Base-by-base conservation (phyloP, 2,797 vertebrate genomes). In the Dipus sagitta region DNA sequence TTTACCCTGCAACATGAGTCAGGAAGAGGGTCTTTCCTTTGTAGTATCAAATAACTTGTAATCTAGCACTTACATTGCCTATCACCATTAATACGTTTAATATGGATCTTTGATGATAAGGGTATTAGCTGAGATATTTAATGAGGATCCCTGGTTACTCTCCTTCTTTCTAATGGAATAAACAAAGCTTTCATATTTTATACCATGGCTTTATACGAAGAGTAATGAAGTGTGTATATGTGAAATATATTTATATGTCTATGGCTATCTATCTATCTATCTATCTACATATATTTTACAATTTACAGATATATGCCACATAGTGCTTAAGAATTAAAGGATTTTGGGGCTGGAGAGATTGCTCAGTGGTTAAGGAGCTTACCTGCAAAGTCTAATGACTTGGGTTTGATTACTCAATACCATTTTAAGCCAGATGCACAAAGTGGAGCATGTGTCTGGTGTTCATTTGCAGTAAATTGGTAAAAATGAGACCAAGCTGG, bases 1-100 rank as follows among this genome's bases (percentile, higher is more conserved):
- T 21, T 23, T 0, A 4, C 20, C 6, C 3, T 26, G 2, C 1
- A 21, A 23, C 28, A 42, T 70, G 11, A 38, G 20, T 21, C 54
- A 17, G 15, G 5, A 10, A 6, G 24, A 15, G 3, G 0, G 3
- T 38, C 24, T 80, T 2, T 23, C 21, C 82, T 24, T 17, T 70
- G 26, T 70, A 3, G 2, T 26, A 1, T 38, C 13, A 67, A 54
- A 30, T 30, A 75, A 47, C 60, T 52, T 9, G 23, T 34, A 24
- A 23, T 52, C 2, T 10, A 54, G 52, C 1, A 17, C 18, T 23
- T 1, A 1, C 0, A 6, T 32, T 17, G 17, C 30, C 34, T 68
- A 74, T 3, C 72, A 28, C 26, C n/a, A 42, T 42, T 84, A 64
- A 7, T 52, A 38, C 60, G 13, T 47, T 60, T 76, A 83, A 23